Evolutionary conservation across 2,113 vertebrate genomes (phyloP).

Genomic region (Coryphaenoides rupestris): DNA sequence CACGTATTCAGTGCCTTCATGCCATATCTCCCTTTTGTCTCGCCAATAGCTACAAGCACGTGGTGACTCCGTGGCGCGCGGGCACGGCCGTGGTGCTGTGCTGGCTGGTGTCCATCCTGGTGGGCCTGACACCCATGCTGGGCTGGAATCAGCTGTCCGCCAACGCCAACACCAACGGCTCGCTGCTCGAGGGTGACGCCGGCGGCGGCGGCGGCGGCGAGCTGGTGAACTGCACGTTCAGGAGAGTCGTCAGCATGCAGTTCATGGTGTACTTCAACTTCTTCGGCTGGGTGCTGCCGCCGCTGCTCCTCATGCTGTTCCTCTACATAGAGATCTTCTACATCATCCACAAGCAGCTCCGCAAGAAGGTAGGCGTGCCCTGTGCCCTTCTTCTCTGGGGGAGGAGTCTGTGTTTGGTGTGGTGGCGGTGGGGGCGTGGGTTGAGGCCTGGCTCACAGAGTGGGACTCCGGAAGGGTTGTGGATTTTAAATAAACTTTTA

Average conservation of each 20-base stretch:
- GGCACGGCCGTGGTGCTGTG: slow-evolving; percentile 83
- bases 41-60: slow-evolving; percentile 81
- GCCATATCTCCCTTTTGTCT: background rate
- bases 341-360: slow-evolving; percentile 93
- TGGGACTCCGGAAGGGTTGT: no score
- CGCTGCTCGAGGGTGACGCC: no score
- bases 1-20: no score
- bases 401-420: no score
- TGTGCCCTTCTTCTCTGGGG: no score
- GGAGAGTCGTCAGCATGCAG: slow-evolving; percentile 95
- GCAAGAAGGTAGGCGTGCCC: slow-evolving; percentile 84
- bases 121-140: slow-evolving; percentile 89
- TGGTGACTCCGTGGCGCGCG: slow-evolving; percentile 84
- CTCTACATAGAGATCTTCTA: slow-evolving; percentile 96
- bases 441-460: no score
- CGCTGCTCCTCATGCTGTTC: slow-evolving; percentile 87
- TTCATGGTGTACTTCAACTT: slow-evolving; percentile 99
- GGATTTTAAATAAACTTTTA: no score
- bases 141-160: slow-evolving; percentile 88
- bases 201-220: slow-evolving; percentile 51
- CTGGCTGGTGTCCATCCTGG: slow-evolving; percentile 87
- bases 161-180: slow-evolving; percentile 63
- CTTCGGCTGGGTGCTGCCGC: slow-evolving; percentile 91
- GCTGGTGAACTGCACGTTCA: slow-evolving; percentile 83
- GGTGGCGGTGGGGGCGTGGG: no score